Evolutionary conservation across 2,113 vertebrate genomes (phyloP).

Genomic region (Tupaia chinensis): DNA sequence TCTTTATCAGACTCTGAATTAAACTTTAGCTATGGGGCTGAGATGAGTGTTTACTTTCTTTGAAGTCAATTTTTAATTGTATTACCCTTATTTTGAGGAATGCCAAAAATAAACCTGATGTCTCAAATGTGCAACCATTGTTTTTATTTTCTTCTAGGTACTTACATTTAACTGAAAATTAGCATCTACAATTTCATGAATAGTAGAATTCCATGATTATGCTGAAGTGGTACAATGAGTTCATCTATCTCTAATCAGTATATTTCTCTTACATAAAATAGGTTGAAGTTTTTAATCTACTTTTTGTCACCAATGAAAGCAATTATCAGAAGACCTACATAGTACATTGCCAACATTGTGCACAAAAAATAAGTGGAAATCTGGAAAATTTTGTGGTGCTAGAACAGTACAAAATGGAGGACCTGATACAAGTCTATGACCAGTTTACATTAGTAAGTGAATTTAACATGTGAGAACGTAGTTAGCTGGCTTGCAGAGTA

Average conservation of each 20-base stretch:
- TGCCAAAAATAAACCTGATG: neutral
- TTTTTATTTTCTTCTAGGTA: neutral
- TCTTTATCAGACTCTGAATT: neutral
- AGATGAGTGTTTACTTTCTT: neutral
- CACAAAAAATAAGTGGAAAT: conserved; percentile 93
- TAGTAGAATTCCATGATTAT: neutral
- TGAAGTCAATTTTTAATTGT: neutral
- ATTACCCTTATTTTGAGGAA: neutral
- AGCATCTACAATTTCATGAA: neutral
- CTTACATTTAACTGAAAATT: neutral
- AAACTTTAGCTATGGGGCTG: neutral
- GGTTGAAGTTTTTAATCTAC: conserved; percentile 98
- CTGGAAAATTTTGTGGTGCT: conserved; percentile 97
- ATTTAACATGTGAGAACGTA: conserved; percentile 80
- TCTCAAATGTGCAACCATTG: neutral
- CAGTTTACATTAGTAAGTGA: conserved; percentile 97
- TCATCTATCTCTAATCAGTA: neutral
- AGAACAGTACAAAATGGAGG: conserved; percentile 97
- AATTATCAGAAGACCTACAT: conserved; percentile 93
- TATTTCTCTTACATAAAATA: conserved; percentile 76
- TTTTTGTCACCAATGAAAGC: conserved; percentile 97
- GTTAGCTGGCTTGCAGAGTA: conserved; percentile 78
- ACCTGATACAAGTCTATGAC: conserved; percentile 97
- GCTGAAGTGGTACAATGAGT: neutral
- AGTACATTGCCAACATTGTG: conserved; percentile 97